Evolutionary conservation across 2,113 vertebrate species (phyloP).

Genomic region (Saiga tatarica): DNA sequence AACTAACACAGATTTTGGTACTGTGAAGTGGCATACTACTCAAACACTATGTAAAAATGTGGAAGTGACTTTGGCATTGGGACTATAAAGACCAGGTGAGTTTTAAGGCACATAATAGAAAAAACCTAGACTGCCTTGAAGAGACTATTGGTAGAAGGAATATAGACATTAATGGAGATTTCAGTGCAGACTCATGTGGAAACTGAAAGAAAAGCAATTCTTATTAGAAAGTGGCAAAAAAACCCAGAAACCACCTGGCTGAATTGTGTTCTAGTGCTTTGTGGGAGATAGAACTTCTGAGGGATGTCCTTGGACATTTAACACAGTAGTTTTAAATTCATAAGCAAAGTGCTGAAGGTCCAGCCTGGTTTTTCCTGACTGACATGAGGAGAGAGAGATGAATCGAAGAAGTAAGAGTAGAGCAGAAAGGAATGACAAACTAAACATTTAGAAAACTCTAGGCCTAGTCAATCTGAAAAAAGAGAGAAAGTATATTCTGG

Average conservation of each 20-base stretch:
- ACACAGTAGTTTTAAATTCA: background rate
- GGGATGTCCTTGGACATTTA: background rate
- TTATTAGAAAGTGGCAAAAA: background rate
- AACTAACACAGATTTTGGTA: background rate
- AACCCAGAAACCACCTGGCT: background rate
- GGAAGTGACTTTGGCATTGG: background rate
- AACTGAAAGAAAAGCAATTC: background rate
- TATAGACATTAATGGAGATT: background rate
- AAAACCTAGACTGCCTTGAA: background rate
- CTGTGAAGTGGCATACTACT: background rate
- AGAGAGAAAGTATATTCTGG: background rate
- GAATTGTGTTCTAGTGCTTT: background rate
- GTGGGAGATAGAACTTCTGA: background rate
- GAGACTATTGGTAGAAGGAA: background rate
- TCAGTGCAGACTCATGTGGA: background rate
- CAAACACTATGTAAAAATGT: background rate
- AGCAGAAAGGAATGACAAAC: background rate
- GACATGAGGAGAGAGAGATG: background rate
- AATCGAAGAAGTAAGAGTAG: background rate
- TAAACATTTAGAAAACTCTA: background rate
- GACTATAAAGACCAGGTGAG: background rate
- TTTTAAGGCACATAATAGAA: background rate
- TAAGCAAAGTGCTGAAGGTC: background rate
- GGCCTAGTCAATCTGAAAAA: background rate
- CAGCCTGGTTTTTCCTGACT: background rate